Conservation (phyloP, 2,888 invertebrate genomes). For the Empis stercorea region DNA sequence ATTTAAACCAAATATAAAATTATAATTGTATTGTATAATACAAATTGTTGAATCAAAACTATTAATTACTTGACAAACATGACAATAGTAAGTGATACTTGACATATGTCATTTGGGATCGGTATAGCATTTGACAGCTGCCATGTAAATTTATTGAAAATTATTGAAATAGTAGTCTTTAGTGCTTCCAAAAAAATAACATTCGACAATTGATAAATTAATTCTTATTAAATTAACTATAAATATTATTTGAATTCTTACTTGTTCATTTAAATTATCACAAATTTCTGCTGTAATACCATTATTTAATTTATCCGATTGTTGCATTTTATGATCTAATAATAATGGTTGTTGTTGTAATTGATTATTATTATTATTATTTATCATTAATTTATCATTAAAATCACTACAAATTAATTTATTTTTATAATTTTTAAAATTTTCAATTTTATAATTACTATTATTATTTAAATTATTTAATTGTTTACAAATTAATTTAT, state of each 20-base stretch:
- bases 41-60: too few relatives aligned
- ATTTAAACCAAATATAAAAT: too few relatives aligned
- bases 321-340: conserved; percentile 5
- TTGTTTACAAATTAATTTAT: conserved; percentile 6
- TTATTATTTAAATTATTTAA: conserved; percentile 21
- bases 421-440: conserved; percentile 35
- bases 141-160: too few relatives aligned
- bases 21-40: too few relatives aligned
- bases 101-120: too few relatives aligned
- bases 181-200: too few relatives aligned
- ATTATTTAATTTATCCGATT: conserved; percentile 22
- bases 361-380: conserved; percentile 12
- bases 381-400: conserved; percentile 18
- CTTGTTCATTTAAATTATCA: conserved; percentile 37
- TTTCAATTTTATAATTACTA: conserved; percentile 34
- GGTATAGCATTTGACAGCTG: too few relatives aligned
- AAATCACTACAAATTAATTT: conserved; percentile 32
- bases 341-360: conserved; percentile 6
- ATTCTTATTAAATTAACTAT: too few relatives aligned
- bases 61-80: too few relatives aligned
- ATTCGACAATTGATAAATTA: too few relatives aligned
- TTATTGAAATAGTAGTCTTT: too few relatives aligned
- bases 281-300: conserved; percentile 34
- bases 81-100: too few relatives aligned
- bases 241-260: conserved; percentile 17